Percentiles rank a stretch among this genome's conserved stretches.
These are phyloP conservation scores for Elephas maximus DNA, from an alignment of 2,113 vertebrate genomes.

Conservation along the genomic window DNA sequence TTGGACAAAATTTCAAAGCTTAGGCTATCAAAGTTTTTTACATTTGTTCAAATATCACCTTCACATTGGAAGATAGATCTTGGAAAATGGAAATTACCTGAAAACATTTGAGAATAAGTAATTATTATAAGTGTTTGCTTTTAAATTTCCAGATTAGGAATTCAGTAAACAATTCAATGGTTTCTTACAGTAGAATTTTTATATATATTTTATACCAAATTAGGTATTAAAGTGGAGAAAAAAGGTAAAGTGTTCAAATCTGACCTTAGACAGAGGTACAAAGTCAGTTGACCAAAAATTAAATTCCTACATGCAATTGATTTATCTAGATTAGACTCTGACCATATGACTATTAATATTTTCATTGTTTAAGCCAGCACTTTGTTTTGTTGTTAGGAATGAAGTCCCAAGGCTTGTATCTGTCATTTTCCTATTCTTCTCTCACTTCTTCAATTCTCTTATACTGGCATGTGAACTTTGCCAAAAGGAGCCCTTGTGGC, in stretches of 20 bases:
- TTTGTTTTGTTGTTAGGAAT: neutral
- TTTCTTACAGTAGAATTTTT: constrained; percentile 21
- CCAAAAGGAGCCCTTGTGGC: neutral
- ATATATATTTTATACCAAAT: neutral
- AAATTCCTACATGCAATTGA: constrained; percentile 39
- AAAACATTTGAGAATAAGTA: neutral
- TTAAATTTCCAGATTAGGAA: constrained; percentile 38
- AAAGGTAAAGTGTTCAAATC: constrained; percentile 34
- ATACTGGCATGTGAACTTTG: neutral
- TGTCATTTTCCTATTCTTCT: neutral
- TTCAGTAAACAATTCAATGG: constrained; percentile 7
- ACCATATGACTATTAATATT: constrained; percentile 1
- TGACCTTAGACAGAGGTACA: neutral
- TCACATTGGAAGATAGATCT: neutral
- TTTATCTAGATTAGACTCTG: neutral
- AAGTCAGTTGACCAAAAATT: constrained; percentile 20
- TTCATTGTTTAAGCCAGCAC: neutral
- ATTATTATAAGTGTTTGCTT: constrained; percentile 1
- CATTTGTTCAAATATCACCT: neutral
- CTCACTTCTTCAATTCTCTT: neutral
- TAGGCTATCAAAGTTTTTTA: neutral
- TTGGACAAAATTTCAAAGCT: constrained; percentile 25
- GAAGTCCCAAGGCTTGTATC: neutral
- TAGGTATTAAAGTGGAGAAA: constrained; percentile 37
- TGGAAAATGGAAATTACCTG: constrained; percentile 44